Conservation (phyloP, 2,888 invertebrate genomes). For the Watsonalla cultraria region DNA sequence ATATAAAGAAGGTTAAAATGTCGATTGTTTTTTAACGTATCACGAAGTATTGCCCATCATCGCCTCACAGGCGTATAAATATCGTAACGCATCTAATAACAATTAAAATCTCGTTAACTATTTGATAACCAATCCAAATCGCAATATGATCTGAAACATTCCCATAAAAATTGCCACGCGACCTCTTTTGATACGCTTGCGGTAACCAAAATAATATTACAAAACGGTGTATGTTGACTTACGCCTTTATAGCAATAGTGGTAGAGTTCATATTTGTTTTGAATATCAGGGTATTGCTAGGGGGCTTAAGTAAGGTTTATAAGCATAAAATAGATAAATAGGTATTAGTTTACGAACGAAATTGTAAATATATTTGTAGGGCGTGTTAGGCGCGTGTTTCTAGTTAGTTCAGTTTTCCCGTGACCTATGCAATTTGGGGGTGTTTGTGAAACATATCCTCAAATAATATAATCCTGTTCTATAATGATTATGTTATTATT, state of each 20-base stretch:
- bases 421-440: constrained; percentile 47
- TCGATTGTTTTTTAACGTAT: background rate
- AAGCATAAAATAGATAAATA: constrained; percentile 65
- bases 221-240: background rate
- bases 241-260: constrained; percentile 5
- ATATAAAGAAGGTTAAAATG: no score
- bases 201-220: constrained; percentile 19
- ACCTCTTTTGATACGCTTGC: constrained; percentile 52
- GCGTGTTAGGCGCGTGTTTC: constrained; percentile 61
- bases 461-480: background rate
- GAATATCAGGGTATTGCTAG: constrained; percentile 3
- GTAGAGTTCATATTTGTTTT: constrained; percentile 12
- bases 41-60: background rate
- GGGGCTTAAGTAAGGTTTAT: constrained; percentile 32
- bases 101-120: constrained; percentile 27
- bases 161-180: constrained; percentile 72
- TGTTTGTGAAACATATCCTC: background rate
- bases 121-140: constrained; percentile 27
- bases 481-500: no score
- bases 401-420: constrained; percentile 62
- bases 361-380: constrained; percentile 57
- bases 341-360: constrained; percentile 50
- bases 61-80: background rate
- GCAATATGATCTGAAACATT: constrained; percentile 35
- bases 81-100: constrained; percentile 4